These are phyloP conservation scores for Listrodromus nycthemerus DNA, from an alignment of 2,888 invertebrate species.

Conservation along the genomic window DNA sequence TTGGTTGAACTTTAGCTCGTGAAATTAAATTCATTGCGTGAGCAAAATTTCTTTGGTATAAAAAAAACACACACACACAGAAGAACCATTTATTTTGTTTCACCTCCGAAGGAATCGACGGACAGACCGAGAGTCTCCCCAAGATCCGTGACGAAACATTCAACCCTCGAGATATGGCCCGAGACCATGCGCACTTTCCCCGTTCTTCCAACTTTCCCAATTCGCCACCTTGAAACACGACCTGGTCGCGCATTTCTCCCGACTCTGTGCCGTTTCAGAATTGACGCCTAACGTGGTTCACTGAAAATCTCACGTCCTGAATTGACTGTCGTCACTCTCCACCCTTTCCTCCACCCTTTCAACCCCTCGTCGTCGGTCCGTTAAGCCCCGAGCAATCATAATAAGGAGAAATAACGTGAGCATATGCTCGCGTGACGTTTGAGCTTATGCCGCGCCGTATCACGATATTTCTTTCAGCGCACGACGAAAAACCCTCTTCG, in stretches of 20 bases:
- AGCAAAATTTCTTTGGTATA: too few species aligned
- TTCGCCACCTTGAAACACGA: background rate
- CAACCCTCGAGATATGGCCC: background rate
- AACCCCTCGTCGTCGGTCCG: constrained; percentile 51
- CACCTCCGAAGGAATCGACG: constrained; percentile 33
- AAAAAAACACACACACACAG: too few species aligned
- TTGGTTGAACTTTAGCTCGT: too few species aligned
- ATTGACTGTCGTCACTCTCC: constrained; percentile 68
- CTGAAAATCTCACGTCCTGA: constrained; percentile 67
- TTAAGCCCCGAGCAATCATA: constrained; percentile 69
- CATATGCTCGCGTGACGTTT: constrained; percentile 67
- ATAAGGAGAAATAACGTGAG: constrained; percentile 70
- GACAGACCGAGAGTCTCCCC: constrained; percentile 59
- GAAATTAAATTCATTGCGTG: too few species aligned
- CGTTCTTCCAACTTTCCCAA: background rate
- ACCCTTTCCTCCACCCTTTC: too few species aligned
- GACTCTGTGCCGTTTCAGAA: constrained; percentile 35
- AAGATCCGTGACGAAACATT: constrained; percentile 48
- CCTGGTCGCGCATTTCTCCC: background rate
- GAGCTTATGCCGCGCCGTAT: constrained; percentile 79
- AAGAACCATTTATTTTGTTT: constrained; percentile 54
- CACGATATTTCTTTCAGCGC: constrained; percentile 79
- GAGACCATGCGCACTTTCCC: background rate
- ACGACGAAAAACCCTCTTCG: constrained; percentile 22
- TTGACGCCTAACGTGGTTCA: constrained; percentile 48